Evolutionary conservation across 2,797 vertebrate species (phyloP).

Genomic region (Pangasius macronema): DNA sequence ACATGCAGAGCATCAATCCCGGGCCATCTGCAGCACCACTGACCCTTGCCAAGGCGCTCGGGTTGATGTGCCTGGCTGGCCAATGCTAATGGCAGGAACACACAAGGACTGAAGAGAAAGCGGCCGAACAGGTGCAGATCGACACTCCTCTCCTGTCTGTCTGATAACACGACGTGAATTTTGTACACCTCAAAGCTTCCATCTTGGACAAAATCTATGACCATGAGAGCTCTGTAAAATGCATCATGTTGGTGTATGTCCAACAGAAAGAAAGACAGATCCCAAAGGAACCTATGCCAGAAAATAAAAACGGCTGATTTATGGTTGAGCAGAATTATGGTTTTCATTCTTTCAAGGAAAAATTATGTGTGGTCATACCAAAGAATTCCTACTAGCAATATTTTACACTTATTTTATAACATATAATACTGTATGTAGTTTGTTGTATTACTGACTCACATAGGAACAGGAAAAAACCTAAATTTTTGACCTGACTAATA

Average conservation of each 20-base stretch:
- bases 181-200: slow-evolving; percentile 33
- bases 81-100: slow-evolving; percentile 48
- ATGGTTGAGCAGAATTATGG: background rate
- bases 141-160: slow-evolving; percentile 34
- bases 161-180: slow-evolving; percentile 36
- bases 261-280: background rate
- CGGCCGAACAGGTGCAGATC: slow-evolving; percentile 53
- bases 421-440: background rate
- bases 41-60: slow-evolving; percentile 51
- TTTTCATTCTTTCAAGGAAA: background rate
- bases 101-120: slow-evolving; percentile 51
- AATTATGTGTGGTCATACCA: background rate
- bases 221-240: background rate
- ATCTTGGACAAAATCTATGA: background rate
- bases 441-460: background rate
- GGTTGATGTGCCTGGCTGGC: slow-evolving; percentile 53
- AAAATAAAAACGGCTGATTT: slow-evolving; percentile 22
- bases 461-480: background rate
- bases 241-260: background rate
- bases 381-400: background rate
- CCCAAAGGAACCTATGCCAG: background rate
- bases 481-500: background rate
- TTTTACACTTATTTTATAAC: background rate
- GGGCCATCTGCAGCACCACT: slow-evolving; percentile 57
- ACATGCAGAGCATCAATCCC: slow-evolving; percentile 56